A percentile compares a stretch with the other conserved stretches of the same genome.
These are phyloP conservation scores for Aporrectodea caliginosa DNA, from an alignment of 1,140 invertebrate species.

Conservation along the genomic window DNA sequence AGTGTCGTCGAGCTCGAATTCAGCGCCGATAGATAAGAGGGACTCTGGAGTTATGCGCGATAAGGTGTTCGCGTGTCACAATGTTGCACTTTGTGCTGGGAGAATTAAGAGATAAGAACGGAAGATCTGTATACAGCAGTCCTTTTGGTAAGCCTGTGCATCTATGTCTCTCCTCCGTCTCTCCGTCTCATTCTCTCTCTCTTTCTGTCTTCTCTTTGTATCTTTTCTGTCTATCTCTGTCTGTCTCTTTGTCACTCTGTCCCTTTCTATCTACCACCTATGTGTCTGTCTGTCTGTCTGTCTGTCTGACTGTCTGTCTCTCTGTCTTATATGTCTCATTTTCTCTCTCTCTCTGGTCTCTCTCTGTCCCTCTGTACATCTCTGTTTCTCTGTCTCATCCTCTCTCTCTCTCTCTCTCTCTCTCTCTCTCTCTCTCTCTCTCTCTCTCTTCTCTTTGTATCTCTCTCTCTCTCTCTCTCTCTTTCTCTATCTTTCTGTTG, in stretches of 20 bases:
- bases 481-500: not conserved
- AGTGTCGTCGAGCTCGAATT: no score
- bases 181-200: not conserved
- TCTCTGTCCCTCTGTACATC: not conserved
- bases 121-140: no score
- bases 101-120: no score
- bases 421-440: not conserved
- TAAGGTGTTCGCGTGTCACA: no score
- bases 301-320: no score
- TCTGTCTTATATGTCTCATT: no score
- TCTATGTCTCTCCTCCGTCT: not conserved
- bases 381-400: not conserved
- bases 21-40: no score
- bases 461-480: slow-evolving; percentile 1
- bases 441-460: not conserved
- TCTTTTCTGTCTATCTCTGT: not conserved
- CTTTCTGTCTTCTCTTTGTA: not conserved
- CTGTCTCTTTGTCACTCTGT: not conserved
- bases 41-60: no score
- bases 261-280: not conserved
- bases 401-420: not conserved
- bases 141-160: no score
- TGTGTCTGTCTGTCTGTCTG: no score
- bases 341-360: no score
- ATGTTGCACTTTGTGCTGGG: no score